Conservation (phyloP, 2,797 vertebrate genomes). For the Petrocephalus sullivani region DNA sequence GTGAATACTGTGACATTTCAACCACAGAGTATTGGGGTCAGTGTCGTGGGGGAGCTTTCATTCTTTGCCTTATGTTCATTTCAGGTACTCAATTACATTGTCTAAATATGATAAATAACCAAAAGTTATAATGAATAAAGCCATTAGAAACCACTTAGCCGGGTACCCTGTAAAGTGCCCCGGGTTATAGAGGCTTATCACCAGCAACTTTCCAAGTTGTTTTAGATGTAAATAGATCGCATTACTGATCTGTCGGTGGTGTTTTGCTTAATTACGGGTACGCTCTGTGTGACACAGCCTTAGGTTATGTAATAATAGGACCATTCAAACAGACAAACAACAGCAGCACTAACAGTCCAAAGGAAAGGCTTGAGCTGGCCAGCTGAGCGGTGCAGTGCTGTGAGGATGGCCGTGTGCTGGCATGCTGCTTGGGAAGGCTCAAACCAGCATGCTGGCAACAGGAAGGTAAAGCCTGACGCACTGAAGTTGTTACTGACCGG, state of each 20-base stretch:
- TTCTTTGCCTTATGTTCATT: slow-evolving; percentile 14
- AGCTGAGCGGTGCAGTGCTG: not conserved
- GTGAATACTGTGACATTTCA: slow-evolving; percentile 37
- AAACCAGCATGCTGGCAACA: not conserved
- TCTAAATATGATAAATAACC: slow-evolving; percentile 1
- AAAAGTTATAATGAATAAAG: not conserved
- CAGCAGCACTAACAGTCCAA: not conserved
- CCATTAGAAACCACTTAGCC: slow-evolving; percentile 17
- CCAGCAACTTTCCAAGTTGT: not conserved
- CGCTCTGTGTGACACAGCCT: not conserved
- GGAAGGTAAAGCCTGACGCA: not conserved
- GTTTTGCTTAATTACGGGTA: not conserved
- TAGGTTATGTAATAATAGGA: not conserved
- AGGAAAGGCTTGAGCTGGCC: not conserved
- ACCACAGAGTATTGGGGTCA: slow-evolving; percentile 32
- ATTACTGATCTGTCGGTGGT: no score
- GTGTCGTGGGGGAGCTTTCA: slow-evolving; percentile 22
- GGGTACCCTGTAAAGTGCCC: not conserved
- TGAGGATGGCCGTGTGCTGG: not conserved
- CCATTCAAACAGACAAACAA: not conserved
- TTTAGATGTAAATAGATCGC: not conserved
- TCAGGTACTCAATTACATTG: not conserved
- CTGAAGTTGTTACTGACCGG: not conserved
- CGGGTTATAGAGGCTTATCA: not conserved
- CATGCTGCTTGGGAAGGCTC: not conserved